These are phyloP conservation scores for Sceloporus undulatus DNA, from an alignment of 2,113 vertebrate genomes.

Conservation along the genomic window DNA sequence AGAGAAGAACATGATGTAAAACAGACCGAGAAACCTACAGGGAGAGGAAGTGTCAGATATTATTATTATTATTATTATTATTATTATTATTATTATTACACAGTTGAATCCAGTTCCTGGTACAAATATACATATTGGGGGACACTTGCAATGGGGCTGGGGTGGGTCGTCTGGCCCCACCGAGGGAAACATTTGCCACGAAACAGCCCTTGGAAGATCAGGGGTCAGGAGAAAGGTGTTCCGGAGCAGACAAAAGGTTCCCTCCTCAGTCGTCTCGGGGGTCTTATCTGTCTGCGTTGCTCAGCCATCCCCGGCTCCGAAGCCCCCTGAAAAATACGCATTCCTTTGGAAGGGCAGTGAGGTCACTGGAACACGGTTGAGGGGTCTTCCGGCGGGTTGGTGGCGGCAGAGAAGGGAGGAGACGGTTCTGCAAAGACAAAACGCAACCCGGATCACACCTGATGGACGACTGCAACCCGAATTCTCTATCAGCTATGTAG, in stretches of 20 bases:
- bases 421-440: constrained; percentile 8
- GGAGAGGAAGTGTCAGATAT: background rate
- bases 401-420: background rate
- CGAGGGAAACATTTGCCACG: background rate
- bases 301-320: background rate
- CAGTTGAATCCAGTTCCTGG: constrained; percentile 22
- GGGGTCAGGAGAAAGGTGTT: background rate
- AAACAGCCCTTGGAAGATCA: background rate
- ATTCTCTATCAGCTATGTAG: no score
- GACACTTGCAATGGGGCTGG: background rate
- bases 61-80: constrained; percentile 13
- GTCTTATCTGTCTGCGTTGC: background rate
- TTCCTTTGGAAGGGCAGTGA: background rate
- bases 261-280: no score
- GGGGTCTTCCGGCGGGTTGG: background rate
- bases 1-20: background rate
- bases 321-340: background rate
- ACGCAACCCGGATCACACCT: background rate
- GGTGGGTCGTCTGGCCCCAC: background rate
- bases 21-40: background rate
- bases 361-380: background rate
- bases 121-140: constrained; percentile 28
- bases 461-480: no score
- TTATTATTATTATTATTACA: constrained; percentile 35
- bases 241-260: background rate